Base-by-base conservation (phyloP, 2,888 invertebrate genomes). In the Orthonychiurus folsomi region DNA sequence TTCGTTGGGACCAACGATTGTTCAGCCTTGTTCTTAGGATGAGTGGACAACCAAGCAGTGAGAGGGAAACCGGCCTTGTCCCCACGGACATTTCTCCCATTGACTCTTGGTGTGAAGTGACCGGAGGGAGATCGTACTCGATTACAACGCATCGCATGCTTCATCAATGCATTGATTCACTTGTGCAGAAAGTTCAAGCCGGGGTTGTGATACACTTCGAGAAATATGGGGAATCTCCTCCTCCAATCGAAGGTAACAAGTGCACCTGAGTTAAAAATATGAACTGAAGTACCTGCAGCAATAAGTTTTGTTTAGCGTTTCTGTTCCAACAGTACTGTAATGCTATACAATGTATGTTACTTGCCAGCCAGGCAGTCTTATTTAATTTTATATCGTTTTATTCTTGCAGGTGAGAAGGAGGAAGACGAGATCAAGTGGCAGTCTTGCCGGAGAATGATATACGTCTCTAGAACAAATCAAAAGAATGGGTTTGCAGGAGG, bases 121-220 rank as follows among this genome's bases (percentile, higher is more conserved):
- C 97, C 18, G 97, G 97, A 75, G 97, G 89, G 87, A 86, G 96
- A 56, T 96, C 96, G 0, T 97, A 96, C 79, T 88, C 89, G 73
- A 90, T 97, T 66, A 91, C 93, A 27, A 93, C 93, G 0, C 95
- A 96, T 75, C 84, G 94, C 66, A 92, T 93, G 85, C 80, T 99
- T 75, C 90, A 91, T 83, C 93, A 93, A 76, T 94, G 95, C 76
- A 88, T 99, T 70, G 97, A 99, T 77, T 94, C 93, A 75, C 81
- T 99, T 59, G 94, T 96, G 18, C 93, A 93, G 77, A 96, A 96
- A 79, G 93, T 96, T 48, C 96, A 96, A 77, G 91, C 92, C 70
- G 97, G 97, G 0, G 96, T 97, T 52, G 96, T 99, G 24, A 88
- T 99, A 66, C 90, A 94, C 79, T 96, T 99, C 77, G 96, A 97